Conservation (phyloP, 1,140 invertebrate species). For the Ladona fulva region DNA sequence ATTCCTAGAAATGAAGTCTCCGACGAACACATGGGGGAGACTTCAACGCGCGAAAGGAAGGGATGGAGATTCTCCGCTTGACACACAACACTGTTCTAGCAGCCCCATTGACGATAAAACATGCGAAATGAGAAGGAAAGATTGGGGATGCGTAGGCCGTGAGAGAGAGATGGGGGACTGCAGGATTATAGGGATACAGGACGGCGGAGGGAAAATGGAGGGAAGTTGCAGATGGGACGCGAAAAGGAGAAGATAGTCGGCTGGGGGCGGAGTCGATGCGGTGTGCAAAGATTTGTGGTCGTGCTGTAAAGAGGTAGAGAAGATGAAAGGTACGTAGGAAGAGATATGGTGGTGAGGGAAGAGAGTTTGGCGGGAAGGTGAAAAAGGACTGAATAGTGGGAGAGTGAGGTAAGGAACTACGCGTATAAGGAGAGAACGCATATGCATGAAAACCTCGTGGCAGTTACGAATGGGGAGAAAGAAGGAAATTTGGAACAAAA, state of each 20-base stretch:
- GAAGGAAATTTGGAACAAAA: not conserved
- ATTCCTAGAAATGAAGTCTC: too few species aligned
- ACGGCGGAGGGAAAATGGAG: not conserved
- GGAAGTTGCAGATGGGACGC: not conserved
- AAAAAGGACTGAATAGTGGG: not conserved
- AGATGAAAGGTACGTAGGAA: not conserved
- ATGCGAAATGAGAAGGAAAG: too few species aligned
- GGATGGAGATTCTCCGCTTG: too few species aligned
- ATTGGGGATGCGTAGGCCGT: too few species aligned
- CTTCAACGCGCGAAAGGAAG: too few species aligned
- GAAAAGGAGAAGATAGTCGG: not conserved
- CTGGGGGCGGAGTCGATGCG: not conserved
- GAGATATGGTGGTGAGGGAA: not conserved
- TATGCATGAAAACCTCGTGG: not conserved
- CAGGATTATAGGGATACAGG: not conserved
- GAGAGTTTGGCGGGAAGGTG: not conserved
- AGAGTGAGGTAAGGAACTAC: not conserved
- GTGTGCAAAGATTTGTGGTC: constrained; percentile 4
- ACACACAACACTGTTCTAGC: too few species aligned
- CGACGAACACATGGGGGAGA: too few species aligned
- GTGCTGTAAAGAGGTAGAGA: not conserved
- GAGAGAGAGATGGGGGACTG: too few species aligned
- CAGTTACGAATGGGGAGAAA: not conserved
- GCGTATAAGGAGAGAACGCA: not conserved
- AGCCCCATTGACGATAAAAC: too few species aligned